phyloP scores from a whole-genome alignment of 2,113 vertebrate genomes.

The Tragelaphus imberbis region DNA sequence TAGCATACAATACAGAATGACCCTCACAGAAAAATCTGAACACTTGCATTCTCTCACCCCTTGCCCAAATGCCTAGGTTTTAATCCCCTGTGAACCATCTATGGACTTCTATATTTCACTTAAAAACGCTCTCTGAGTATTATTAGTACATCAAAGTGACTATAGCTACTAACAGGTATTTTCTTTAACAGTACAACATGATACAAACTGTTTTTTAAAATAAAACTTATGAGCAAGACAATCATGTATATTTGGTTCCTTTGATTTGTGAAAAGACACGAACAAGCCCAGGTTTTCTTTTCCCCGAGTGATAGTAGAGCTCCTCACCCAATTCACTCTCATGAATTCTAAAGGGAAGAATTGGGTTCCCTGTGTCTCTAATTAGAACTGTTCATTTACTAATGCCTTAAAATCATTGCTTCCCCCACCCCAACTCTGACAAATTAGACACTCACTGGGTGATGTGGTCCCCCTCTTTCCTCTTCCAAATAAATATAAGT shows the following conservation, averaged over 20 bases:
- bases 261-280: neutral
- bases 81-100: neutral
- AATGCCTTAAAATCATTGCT: neutral
- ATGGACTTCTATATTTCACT: slow-evolving; percentile 24
- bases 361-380: neutral
- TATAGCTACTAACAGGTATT: neutral
- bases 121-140: slow-evolving; percentile 24
- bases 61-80: neutral
- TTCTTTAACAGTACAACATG: neutral
- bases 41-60: neutral
- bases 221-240: neutral
- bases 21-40: slow-evolving; percentile 7
- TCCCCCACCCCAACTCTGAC: neutral
- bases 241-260: neutral
- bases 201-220: neutral
- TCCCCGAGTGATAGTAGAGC: neutral
- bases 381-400: slow-evolving; percentile 8
- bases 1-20: neutral
- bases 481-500: neutral
- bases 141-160: slow-evolving; percentile 11
- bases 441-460: neutral
- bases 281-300: neutral
- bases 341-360: neutral
- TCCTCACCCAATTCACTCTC: neutral
- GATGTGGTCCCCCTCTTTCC: neutral